A percentile compares a stretch with the other conserved stretches of the same genome.
Evolutionary conservation across 2,113 vertebrate genomes (phyloP).

Genomic region (Sapayoa aenigma): DNA sequence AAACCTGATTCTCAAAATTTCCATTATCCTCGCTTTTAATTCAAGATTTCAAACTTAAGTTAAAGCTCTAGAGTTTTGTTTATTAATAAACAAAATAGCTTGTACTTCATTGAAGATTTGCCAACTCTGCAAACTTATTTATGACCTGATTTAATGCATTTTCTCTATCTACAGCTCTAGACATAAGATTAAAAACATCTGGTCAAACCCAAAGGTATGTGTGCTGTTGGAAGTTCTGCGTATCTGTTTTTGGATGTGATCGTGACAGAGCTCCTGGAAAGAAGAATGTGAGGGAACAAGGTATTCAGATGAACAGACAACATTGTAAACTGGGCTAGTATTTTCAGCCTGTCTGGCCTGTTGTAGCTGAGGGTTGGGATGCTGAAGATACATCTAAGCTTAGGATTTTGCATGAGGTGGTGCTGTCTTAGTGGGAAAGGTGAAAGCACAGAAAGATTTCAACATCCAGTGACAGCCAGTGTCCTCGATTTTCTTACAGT

Average conservation of each 20-base stretch:
- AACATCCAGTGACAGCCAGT: not conserved
- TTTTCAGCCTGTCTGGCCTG: not conserved
- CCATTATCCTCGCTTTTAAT: not conserved
- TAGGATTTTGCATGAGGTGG: not conserved
- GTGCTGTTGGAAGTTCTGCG: not conserved
- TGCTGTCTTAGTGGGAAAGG: not conserved
- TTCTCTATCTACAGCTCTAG: not conserved
- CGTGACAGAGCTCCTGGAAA: not conserved
- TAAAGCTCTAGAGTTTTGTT: not conserved
- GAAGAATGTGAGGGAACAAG: not conserved
- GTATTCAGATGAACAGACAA: not conserved
- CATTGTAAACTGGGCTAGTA: not conserved
- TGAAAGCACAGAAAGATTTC: constrained; percentile 30
- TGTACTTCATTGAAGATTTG: not conserved
- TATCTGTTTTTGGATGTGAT: not conserved
- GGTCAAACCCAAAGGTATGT: not conserved
- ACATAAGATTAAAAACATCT: not conserved
- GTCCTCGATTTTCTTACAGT: not conserved
- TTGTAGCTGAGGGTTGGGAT: not conserved
- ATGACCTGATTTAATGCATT: not conserved
- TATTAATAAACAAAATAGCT: not conserved
- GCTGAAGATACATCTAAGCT: not conserved
- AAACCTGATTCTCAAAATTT: not conserved
- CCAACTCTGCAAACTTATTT: not conserved
- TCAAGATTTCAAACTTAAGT: not conserved